Base-by-base conservation (phyloP, 2,888 invertebrate genomes). In the Thalpophila matura region DNA sequence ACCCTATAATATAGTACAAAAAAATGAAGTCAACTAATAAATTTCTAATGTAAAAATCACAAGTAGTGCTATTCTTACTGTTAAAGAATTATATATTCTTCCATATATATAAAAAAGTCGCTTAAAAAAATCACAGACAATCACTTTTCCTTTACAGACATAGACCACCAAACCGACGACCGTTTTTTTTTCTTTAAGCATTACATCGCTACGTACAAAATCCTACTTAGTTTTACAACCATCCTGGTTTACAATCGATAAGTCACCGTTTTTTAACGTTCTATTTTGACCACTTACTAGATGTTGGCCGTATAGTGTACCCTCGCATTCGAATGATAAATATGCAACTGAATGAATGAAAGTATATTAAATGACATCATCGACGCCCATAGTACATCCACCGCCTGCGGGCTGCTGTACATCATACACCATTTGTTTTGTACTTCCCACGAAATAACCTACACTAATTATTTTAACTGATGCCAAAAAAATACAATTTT, bases 81-180 rank as follows among this genome's bases (percentile, higher is more conserved):
- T 94, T 95, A 93, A 91, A 92, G 93, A 92, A 92, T 93, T 92
- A 91, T 91, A 90, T 89, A 90, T 91, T 91, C 85, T 93, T 91
- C 87, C 91, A 90, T 92, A 91, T 93, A 93, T 94, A 93, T 94
- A 94, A 95, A 95, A 95, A 95, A 94, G 95, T 95, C 94, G 95
- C 95, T 94, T 95, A 95, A 95, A 95, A 95, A 95, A 95, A 95
- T 95, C 95, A 95, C 95, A 95, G 95, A 95, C 95, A 95, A 95
- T 95, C 94, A 94, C 94, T 93, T 93, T 90, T 89, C 90, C 91
- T 92, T 93, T 94, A 95, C 94, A 95, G 91, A 95, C 95, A 94
- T 90, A 91, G 91, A 95, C 94, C 94, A 94, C 90, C 93, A 86
- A 89, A 92, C 89, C 91, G 89, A 88, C 89, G 87, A 93, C 90